Evolutionary conservation across 2,113 vertebrate genomes (phyloP).

Genomic region (Nothoprocta perdicaria): DNA sequence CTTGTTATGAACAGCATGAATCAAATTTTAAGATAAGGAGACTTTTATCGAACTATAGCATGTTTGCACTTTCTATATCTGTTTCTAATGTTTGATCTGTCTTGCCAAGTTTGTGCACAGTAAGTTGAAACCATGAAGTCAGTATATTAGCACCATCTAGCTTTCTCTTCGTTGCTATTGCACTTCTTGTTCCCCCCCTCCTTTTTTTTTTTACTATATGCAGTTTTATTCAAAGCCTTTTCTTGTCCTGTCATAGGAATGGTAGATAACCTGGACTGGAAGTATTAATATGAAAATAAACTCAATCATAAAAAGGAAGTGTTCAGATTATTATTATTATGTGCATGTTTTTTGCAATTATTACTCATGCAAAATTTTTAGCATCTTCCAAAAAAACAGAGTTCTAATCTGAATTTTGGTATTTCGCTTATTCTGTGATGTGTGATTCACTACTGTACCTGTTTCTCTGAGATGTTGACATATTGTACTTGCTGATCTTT

Average conservation of each 20-base stretch:
- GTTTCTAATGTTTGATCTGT: background rate
- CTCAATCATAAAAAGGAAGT: too few species aligned
- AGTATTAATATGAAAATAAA: background rate
- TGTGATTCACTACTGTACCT: background rate
- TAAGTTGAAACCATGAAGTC: background rate
- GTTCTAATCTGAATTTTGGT: background rate
- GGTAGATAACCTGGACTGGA: background rate
- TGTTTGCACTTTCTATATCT: background rate
- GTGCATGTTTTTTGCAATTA: too few species aligned
- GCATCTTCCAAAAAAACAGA: background rate
- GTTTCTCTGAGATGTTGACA: background rate
- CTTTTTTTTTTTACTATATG: background rate
- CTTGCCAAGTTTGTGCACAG: background rate
- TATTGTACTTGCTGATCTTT: background rate
- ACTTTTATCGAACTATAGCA: background rate
- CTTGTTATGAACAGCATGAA: background rate
- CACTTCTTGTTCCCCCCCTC: background rate
- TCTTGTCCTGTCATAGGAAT: background rate
- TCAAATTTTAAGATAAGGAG: background rate
- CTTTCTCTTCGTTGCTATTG: constrained; percentile 24
- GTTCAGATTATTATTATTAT: too few species aligned
- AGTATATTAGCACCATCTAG: constrained; percentile 61
- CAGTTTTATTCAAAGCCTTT: background rate
- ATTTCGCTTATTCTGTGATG: background rate
- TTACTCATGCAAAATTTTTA: background rate